Conservation (phyloP, 2,113 vertebrate species). For the Limnothrissa miodon region DNA sequence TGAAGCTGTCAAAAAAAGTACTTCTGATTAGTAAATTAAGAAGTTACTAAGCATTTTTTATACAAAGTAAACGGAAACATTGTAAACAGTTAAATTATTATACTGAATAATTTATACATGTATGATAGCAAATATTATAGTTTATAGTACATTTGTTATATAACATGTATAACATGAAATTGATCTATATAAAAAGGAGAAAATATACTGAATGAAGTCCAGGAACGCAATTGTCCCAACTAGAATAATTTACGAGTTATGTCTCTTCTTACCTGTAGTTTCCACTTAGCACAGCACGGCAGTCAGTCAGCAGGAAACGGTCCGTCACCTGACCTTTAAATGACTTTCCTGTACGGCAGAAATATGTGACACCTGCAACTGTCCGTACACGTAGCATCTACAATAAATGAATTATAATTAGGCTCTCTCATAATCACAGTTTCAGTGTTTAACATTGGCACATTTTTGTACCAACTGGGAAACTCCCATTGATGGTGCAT, state of each 20-base stretch:
- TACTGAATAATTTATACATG: too few species aligned
- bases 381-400: conserved; percentile 95
- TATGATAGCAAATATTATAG: too few species aligned
- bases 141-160: too few species aligned
- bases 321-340: conserved; percentile 95
- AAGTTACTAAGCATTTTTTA: neutral
- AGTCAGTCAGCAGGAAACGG: conserved; percentile 92
- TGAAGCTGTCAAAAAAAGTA: conserved; percentile 78
- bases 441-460: too few species aligned
- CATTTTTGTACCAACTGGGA: too few species aligned
- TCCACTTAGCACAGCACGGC: conserved; percentile 90
- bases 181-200: neutral
- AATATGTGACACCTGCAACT: conserved; percentile 88
- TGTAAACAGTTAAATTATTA: too few species aligned
- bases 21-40: neutral
- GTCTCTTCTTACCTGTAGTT: conserved; percentile 86
- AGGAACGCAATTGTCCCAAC: too few species aligned
- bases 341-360: conserved; percentile 88
- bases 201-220: neutral
- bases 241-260: too few species aligned
- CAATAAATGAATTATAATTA: conserved; percentile 36
- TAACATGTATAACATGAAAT: neutral
- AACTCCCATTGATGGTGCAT: too few species aligned
- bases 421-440: too few species aligned
- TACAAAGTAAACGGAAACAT: too few species aligned